Conservation (phyloP, 64 coral and sea anemone species). For the Stylophora pistillata region DNA sequence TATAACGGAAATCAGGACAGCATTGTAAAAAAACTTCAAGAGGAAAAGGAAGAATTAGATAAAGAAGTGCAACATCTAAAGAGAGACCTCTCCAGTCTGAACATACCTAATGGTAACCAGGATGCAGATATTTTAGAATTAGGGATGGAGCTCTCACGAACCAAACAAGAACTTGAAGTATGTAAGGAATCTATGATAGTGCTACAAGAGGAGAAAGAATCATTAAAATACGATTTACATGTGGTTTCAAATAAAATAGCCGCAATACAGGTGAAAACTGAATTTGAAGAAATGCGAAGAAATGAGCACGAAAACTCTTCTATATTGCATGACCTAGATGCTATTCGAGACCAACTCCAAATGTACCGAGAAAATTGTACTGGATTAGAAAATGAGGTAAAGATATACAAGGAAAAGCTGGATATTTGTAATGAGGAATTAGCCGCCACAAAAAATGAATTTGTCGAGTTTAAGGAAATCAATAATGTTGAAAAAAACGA, state of each 20-base stretch:
- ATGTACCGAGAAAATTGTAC: slow-evolving; percentile 1
- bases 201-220: slow-evolving; percentile 12
- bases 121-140: not conserved
- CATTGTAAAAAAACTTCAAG: slow-evolving; percentile 10
- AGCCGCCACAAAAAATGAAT: not conserved
- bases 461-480: not conserved
- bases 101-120: not conserved
- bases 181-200: not conserved
- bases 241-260: slow-evolving; percentile 5
- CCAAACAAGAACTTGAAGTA: slow-evolving; percentile 18
- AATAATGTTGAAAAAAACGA: not conserved
- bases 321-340: slow-evolving; percentile 2
- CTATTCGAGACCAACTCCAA: slow-evolving; percentile 1
- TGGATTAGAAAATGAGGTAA: slow-evolving; percentile 39
- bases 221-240: slow-evolving; percentile 18
- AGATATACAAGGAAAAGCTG: slow-evolving; percentile 21
- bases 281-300: not conserved
- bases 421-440: slow-evolving; percentile 10
- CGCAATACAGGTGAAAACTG: not conserved
- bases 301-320: not conserved
- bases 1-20: slow-evolving; percentile 7
- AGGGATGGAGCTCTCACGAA: slow-evolving; percentile 1
- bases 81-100: not conserved
- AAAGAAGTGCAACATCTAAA: slow-evolving; percentile 11
- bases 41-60: slow-evolving; percentile 27